Percentiles rank a stretch among this genome's conserved stretches.
Conservation (phyloP, 2,113 vertebrate species). For the Mormyrus iriodes region DNA sequence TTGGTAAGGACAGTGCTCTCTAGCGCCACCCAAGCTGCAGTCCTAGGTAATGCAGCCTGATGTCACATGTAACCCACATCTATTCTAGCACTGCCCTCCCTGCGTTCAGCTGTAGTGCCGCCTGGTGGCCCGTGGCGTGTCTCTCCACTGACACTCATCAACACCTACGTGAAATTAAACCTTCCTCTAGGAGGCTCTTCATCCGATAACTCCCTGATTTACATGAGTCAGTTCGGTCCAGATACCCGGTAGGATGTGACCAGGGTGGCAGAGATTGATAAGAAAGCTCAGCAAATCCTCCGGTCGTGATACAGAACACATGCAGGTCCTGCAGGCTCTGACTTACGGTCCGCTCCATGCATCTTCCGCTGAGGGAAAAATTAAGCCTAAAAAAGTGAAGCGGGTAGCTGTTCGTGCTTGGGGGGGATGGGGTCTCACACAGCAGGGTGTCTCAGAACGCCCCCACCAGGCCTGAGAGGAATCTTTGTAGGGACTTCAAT, state of each 20-base stretch:
- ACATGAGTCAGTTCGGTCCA: conserved; percentile 45
- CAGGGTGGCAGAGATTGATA: conserved; percentile 13
- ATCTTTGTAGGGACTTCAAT: conserved; percentile 57
- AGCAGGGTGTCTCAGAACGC: conserved; percentile 40
- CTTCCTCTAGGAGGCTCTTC: conserved; percentile 48
- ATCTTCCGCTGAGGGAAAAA: background rate
- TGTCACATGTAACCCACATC: background rate
- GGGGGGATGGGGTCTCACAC: conserved; percentile 27
- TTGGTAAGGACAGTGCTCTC: background rate
- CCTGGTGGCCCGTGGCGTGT: conserved; percentile 41
- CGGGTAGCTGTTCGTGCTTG: conserved; percentile 9
- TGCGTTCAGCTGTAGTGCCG: conserved; percentile 27
- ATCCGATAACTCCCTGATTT: conserved; percentile 59
- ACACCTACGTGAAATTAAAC: conserved; percentile 57
- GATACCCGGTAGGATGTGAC: conserved; percentile 14
- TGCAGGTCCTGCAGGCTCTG: background rate
- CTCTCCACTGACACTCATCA: conserved; percentile 53
- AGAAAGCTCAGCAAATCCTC: background rate
- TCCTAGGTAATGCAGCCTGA: background rate
- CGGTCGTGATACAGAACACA: background rate
- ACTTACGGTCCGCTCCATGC: background rate
- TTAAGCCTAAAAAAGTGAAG: conserved; percentile 1
- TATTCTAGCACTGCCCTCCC: background rate
- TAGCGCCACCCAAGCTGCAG: background rate
- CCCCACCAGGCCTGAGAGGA: conserved; percentile 22